phyloP scores from a whole-genome alignment of 2,113 vertebrate genomes.

The Scomber japonicus region DNA sequence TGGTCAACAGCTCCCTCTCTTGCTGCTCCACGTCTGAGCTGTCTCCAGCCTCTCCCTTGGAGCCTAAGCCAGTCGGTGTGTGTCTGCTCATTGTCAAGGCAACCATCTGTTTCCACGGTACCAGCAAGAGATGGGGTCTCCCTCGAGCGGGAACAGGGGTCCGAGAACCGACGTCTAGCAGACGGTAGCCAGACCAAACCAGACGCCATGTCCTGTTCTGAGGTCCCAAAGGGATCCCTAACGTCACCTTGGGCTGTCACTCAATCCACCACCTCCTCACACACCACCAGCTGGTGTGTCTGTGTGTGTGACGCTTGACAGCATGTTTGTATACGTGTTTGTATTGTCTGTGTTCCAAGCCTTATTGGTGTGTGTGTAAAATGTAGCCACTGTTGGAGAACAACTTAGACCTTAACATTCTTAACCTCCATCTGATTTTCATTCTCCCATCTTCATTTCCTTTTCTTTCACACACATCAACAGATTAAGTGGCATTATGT shows the following conservation, averaged over 20 bases:
- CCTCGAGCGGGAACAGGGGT: slow-evolving; percentile 66
- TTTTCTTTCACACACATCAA: slow-evolving; percentile 8
- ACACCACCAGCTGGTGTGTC: slow-evolving; percentile 58
- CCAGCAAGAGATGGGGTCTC: slow-evolving; percentile 65
- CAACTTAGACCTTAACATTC: background rate
- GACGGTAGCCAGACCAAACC: slow-evolving; percentile 73
- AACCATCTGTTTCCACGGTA: slow-evolving; percentile 75
- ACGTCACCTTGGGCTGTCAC: slow-evolving; percentile 72
- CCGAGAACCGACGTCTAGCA: slow-evolving; percentile 65
- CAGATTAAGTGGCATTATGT: slow-evolving; percentile 19
- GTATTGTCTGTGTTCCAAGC: slow-evolving; percentile 9
- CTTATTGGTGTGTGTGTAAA: slow-evolving; percentile 14
- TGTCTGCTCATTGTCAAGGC: slow-evolving; percentile 70
- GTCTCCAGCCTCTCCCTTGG: slow-evolving; percentile 24
- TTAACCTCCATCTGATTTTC: background rate
- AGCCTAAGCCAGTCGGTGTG: slow-evolving; percentile 42
- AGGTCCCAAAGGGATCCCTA: slow-evolving; percentile 55
- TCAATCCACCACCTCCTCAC: slow-evolving; percentile 46
- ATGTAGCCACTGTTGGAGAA: slow-evolving; percentile 7
- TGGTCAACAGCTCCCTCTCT: slow-evolving; percentile 32
- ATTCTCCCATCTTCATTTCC: background rate
- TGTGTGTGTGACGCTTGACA: slow-evolving; percentile 39
- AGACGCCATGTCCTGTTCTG: slow-evolving; percentile 71
- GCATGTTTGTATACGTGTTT: slow-evolving; percentile 50
- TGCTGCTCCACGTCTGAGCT: slow-evolving; percentile 21